phyloP scores from a whole-genome alignment of 1,140 invertebrate species.

The Samia ricini region DNA sequence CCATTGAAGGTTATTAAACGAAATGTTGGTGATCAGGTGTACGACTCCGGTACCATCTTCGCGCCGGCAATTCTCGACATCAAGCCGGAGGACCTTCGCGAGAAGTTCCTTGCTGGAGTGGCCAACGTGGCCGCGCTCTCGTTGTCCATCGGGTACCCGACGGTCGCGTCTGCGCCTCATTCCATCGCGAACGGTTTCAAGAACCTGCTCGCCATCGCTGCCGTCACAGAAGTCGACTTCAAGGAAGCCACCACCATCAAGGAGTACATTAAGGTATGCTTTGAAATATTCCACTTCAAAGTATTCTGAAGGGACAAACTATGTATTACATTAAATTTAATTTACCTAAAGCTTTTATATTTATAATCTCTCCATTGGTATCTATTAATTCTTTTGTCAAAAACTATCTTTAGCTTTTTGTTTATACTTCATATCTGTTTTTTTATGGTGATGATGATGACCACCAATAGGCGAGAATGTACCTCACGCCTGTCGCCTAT shows the following conservation, averaged over 20 bases:
- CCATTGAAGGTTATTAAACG: too few relatives aligned
- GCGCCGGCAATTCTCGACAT: constrained; percentile 98
- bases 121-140: constrained; percentile 96
- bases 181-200: constrained; percentile 99
- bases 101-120: constrained; percentile 95
- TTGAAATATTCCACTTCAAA: not conserved
- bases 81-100: constrained; percentile 95
- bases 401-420: too few relatives aligned
- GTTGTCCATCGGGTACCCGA: constrained; percentile 96
- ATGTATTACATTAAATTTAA: too few relatives aligned
- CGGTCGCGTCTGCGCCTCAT: constrained; percentile 97
- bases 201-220: constrained; percentile 97
- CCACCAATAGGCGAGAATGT: too few relatives aligned
- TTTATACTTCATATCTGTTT: too few relatives aligned
- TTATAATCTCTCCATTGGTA: too few relatives aligned
- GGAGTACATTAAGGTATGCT: constrained; percentile 88
- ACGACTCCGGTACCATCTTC: constrained; percentile 99
- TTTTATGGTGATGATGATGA: too few relatives aligned
- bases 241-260: constrained; percentile 95
- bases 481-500: too few relatives aligned
- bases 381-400: too few relatives aligned
- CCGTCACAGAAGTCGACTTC: constrained; percentile 96
- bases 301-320: too few relatives aligned
- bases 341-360: too few relatives aligned
- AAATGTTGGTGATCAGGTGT: constrained; percentile 81